Conservation (phyloP, 1,140 invertebrate species). For the Bilobella aurantiaca region DNA sequence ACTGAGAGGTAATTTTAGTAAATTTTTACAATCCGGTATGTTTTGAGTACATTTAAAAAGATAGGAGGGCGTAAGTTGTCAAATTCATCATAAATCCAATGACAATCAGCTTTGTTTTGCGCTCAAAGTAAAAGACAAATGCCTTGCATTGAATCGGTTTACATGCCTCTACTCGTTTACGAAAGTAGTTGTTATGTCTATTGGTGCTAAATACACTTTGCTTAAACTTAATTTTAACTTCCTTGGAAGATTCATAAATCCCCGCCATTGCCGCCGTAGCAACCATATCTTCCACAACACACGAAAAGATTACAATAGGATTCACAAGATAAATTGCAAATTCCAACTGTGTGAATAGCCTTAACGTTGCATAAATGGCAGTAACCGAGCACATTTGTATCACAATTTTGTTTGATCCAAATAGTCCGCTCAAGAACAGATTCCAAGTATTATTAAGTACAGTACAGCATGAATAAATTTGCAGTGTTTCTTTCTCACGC, state of each 20-base stretch:
- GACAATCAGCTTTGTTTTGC: background rate
- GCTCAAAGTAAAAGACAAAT: background rate
- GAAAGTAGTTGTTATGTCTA: background rate
- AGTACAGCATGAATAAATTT: background rate
- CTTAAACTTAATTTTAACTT: too few species aligned
- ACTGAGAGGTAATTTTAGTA: too few species aligned
- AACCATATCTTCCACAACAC: background rate
- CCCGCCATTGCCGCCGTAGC: background rate
- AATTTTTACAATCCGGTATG: too few species aligned
- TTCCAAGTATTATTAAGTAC: background rate
- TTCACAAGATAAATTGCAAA: background rate
- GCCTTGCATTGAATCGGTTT: background rate
- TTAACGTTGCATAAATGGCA: background rate
- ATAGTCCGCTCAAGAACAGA: background rate
- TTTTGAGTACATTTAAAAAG: background rate
- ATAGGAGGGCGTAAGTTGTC: background rate
- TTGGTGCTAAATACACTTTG: too few species aligned
- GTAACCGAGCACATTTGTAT: background rate
- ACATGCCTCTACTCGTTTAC: background rate
- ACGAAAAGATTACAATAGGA: background rate
- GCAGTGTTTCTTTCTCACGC: background rate
- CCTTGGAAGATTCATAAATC: background rate
- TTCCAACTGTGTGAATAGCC: background rate
- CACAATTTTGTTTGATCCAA: background rate
- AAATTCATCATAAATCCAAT: background rate